Percentiles rank a stretch among this genome's conserved stretches.
Evolutionary conservation across 2,797 vertebrate species (phyloP).

Genomic region (Urosaurus nigricauda): DNA sequence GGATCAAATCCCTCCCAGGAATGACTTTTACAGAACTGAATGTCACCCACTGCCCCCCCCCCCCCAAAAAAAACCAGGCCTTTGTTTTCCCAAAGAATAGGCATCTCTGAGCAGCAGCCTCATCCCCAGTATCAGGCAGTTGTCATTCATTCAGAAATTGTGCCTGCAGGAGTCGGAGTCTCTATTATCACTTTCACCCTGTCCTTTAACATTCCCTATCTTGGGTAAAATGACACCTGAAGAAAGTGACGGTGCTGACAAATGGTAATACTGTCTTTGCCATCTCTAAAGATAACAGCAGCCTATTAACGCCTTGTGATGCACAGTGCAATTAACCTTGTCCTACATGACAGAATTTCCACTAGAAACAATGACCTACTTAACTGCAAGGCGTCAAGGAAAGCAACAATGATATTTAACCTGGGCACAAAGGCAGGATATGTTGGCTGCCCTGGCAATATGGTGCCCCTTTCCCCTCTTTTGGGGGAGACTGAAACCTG

Average conservation of each 20-base stretch:
- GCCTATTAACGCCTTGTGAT: neutral
- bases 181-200: neutral
- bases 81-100: neutral
- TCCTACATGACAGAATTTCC: conserved; percentile 10
- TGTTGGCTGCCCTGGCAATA: neutral
- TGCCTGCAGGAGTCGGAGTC: neutral
- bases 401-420: neutral
- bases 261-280: neutral
- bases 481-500: neutral
- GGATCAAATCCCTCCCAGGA: neutral
- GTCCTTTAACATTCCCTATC: neutral
- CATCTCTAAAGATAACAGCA: conserved; percentile 1
- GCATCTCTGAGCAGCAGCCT: neutral
- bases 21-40: neutral
- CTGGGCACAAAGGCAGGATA: neutral
- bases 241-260: neutral
- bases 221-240: neutral
- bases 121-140: neutral
- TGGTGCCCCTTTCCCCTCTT: neutral
- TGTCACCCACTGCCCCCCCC: neutral
- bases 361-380: conserved; percentile 4
- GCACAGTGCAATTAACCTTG: conserved; percentile 8
- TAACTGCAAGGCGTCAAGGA: neutral
- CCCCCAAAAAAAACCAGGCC: neutral
- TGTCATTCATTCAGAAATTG: neutral